phyloP scores from a whole-genome alignment of 2,113 vertebrate genomes.

The Erinaceus europaeus region DNA sequence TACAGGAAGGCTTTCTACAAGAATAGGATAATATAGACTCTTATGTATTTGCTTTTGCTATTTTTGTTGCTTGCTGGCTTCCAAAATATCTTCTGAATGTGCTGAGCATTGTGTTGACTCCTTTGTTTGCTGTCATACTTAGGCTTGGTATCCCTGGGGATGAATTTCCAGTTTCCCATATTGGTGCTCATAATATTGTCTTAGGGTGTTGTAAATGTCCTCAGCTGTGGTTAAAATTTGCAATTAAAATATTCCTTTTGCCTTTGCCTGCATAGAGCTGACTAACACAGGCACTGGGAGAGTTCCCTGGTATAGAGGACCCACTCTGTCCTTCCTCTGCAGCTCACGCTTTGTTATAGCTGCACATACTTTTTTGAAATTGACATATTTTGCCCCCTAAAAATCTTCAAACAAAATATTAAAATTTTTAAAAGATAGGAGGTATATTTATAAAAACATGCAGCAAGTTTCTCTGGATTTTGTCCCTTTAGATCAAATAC shows the following conservation, averaged over 20 bases:
- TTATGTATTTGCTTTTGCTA: background rate
- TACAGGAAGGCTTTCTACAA: background rate
- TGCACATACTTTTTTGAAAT: background rate
- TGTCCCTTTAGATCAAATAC: no score
- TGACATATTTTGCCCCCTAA: background rate
- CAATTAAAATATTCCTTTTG: background rate
- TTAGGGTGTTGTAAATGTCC: background rate
- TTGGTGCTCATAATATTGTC: background rate
- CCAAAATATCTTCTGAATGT: background rate
- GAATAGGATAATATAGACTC: background rate
- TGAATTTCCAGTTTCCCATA: background rate
- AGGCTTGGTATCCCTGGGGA: background rate
- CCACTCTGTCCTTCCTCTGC: background rate
- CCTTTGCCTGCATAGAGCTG: background rate
- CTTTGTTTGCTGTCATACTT: background rate
- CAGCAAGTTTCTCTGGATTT: background rate
- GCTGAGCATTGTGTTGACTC: background rate
- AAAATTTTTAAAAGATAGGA: background rate
- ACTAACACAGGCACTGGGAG: background rate
- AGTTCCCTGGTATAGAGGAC: background rate
- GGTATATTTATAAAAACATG: background rate
- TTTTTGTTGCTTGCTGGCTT: conserved; percentile 2
- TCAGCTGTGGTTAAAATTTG: background rate
- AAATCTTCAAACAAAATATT: background rate
- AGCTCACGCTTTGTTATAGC: background rate